Evolutionary conservation across 2,797 vertebrate species (phyloP), one percentile per base, ranked within the genome.

Genomic region (Sciaenops ocellatus): DNA sequence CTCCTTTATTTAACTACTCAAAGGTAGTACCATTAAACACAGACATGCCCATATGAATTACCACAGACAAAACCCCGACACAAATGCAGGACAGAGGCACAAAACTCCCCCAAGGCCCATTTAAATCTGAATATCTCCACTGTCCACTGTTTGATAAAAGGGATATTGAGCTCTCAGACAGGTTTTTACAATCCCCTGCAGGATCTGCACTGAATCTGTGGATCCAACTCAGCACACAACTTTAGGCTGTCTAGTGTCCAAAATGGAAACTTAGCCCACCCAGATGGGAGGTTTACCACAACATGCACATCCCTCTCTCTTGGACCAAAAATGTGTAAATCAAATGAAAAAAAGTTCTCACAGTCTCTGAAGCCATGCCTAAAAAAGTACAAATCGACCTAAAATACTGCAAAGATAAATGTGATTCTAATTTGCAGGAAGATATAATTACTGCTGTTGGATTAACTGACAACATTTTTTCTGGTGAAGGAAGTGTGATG

Each of bases 261-360:
- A 34, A 26, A n/a, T 22, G 17, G n/a, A 64, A 52, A 34, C 17
- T 34, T 46, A 47, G 46, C 48, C 48, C 41, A n/a, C 42, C 47
- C 41, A 73, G 70, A 63, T 11, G n/a, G 47, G 12, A 28, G 4
- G 41, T 60, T 66, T 54, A 24, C 38, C 5, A 17, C 30, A 65
- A 13, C 13, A 34, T 46, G 22, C 3, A 47, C 41, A 15, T 73
- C 61, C 18, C 18, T 38, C 18, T 54, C 30, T 54, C 11, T 26
- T n/a, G 42, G 15, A 26, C 15, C 68, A 57, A 78, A 70, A 42
- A 56, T 42, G 30, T n/a, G 52, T 44, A 13, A 34, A 38, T 56
- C 16, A 56, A 26, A 54, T n/a, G 17, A 10, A 42, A 48, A 38
- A 34, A n/a, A 12, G 11, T 8, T 44, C 24, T 51, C 6, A n/a